Base-by-base conservation (phyloP, 1,140 invertebrate species). In the Trialeurodes vaporariorum region DNA sequence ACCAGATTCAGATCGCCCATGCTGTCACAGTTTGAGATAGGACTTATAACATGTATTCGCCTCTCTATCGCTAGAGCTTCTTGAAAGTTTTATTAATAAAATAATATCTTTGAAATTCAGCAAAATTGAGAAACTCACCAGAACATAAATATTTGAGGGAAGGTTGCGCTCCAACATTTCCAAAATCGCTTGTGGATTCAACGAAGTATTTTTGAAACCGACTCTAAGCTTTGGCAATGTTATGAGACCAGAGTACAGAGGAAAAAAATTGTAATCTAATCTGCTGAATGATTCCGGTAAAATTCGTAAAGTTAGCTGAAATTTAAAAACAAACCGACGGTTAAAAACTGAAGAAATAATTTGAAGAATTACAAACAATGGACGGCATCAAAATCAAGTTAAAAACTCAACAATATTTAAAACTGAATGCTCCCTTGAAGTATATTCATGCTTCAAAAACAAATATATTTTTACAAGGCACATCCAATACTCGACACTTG, bases 201-300 rank as follows among this genome's bases (percentile, higher is more conserved):
- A 78, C 67, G 70, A 75, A 63, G 79, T 79, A 67, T 81, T 82
- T 2, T 81, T 72, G n/a, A 83, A 74, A 22, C 78, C 79, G 1
- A 90, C 77, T 71, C 82, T 81, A 67, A 91, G 79, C 73, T 83
- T 83, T 12, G 89, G 89, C 34, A 89, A 79, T 5, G 81, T 78
- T 17, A 89, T 85, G 73, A 85, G 83, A 2, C 89, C 89, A 23
- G 87, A 81, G 13, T 87, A 77, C 67, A 91, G 76, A 2, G 89
- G 88, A 73, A 89, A 89, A 58, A 91, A 79, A 73, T 88, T 90
- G 77, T 88, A 90, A 68, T 81, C 81, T 60, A 91, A 72, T 64
- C 81, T 80, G 65, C 85, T 82, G 66, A 76, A 79, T 62, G 82
- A 83, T 25, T 82, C 79, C 0, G 89, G 88, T 61, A 88, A 79